Base-by-base conservation (phyloP, 23 tunicate genomes). In the Trididemnum miniatum region DNA sequence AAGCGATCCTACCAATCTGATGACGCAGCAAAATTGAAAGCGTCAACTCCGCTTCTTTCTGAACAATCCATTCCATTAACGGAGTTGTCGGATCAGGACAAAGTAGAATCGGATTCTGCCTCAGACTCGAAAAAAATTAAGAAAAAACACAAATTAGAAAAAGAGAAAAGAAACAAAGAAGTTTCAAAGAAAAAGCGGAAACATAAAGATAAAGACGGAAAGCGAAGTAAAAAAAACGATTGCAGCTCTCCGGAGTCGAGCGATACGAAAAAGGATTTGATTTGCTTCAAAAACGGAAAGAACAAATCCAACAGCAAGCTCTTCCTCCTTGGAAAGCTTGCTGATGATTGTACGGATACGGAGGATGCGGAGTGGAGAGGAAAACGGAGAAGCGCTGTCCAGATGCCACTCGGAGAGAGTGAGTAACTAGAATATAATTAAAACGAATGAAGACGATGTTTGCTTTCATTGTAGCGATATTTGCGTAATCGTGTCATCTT, bases 341-440 rank as follows among this genome's bases (percentile, higher is more conserved):
- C 27, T 25, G 74, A 74, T 1, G 36, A 83, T 3, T 37, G 44
- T 1, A 69, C 4, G 28, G 79, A 71, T 7, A 23, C 2, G 31
- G 4, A 27, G 3, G 78, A 51, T 1, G 79, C 30, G 36, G 35
- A 34, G 7, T 49, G 5, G 1, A 33, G 71, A 20, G 51, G 60
- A 35, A 77, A 77, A 35, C 34, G 38, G 40, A 39, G 30, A 40
- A 38, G 80, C 26, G 29, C 30, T 2, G 39, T 12, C 20, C 20
- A 73, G 35, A 77, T 77, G 83, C 89, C 89, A 1, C 35, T 77
- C 36, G 89, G 89, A 33, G 83, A 85, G 77, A 85, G 89, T 85
- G 64, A 65, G 83, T 52, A 44, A 44, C 9, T 2, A n/a, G n/a
- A n/a, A n/a, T n/a, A n/a, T n/a, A n/a, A n/a, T n/a, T n/a, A n/a